Base-by-base conservation (phyloP, 2,797 vertebrate genomes). In the Arctocebus calabarensis region DNA sequence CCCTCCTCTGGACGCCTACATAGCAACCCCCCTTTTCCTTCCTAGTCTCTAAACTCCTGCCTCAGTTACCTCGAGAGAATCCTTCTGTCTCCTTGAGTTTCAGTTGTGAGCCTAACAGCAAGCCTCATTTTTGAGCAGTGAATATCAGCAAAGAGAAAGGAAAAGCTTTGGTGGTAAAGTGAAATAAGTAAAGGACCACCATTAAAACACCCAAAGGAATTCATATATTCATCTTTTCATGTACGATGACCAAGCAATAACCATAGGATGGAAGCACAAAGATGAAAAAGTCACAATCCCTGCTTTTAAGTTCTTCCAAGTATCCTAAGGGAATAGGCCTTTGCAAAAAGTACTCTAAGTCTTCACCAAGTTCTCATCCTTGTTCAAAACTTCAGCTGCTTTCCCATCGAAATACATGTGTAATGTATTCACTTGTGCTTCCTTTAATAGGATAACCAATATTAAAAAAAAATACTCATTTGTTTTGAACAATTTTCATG, bases 351-450 rank as follows among this genome's bases (percentile, higher is more conserved):
- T 40, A 70, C 9, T 70, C 13, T 10, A 37, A 77, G 48, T 83
- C 59, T 88, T 37, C 32, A 84, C 29, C 19, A 89, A 82, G 57
- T 83, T 92, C 79, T 90, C 59, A 84, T 62, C 27, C n/a, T 88
- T 20, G 34, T 62, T 82, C 37, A 52, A n/a, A 88, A 79, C 40
- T 83, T 81, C 61, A 68, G 59, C 23, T 71, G 59, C 52, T 75
- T 92, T 75, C 84, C 32, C 61, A 94, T 32, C 40, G 78, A 96
- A 83, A 96, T 66, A 45, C 8, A 90, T 75, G 78, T 77, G 94
- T 84, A 59, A 81, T 77, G 55, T 81, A 68, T 94, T 85, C 23
- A 40, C 23, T 48, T 94, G 3, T 79, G n/a, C 66, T 68, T 82
- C 48, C 20, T 52, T 78, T 88, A 84, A 82, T 7, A 64, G 43